Percentiles rank a stretch among this genome's conserved stretches.
These are phyloP conservation scores for Lordiphosa clarofinis DNA, from an alignment of 1,140 invertebrate species.

Conservation along the genomic window DNA sequence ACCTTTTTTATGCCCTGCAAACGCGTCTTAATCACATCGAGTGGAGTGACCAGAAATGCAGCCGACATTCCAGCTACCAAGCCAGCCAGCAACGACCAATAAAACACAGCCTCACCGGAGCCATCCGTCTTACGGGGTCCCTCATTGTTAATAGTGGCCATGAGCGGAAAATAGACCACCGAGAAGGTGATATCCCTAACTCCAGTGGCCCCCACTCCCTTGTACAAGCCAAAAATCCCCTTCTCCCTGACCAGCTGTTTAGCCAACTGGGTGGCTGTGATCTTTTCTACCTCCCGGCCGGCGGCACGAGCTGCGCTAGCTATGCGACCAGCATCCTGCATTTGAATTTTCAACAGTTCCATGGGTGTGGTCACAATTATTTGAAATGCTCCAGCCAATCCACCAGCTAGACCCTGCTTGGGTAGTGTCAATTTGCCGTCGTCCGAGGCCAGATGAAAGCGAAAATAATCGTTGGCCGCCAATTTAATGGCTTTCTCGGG, in stretches of 20 bases:
- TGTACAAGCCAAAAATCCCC: constrained; percentile 96
- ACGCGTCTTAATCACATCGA: constrained; percentile 98
- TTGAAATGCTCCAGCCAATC: constrained; percentile 96
- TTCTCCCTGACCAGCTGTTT: constrained; percentile 88
- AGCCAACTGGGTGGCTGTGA: constrained; percentile 92
- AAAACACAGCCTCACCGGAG: constrained; percentile 87
- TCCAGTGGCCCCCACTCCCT: constrained; percentile 94
- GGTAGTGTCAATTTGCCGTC: constrained; percentile 85
- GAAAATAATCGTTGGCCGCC: constrained; percentile 99
- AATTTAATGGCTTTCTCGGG: constrained; percentile 99
- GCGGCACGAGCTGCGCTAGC: constrained; percentile 84
- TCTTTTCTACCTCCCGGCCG: constrained; percentile 84
- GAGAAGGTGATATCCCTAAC: constrained; percentile 97
- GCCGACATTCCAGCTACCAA: constrained; percentile 91
- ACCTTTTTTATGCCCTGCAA: constrained; percentile 95
- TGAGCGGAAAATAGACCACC: constrained; percentile 97
- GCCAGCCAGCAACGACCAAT: constrained; percentile 93
- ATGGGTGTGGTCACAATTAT: constrained; percentile 99
- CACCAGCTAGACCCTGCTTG: constrained; percentile 95
- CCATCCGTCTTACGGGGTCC: constrained; percentile 88
- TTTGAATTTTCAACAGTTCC: constrained; percentile 99
- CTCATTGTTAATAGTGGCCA: constrained; percentile 94
- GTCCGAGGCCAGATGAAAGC: constrained; percentile 85
- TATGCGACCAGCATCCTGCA: constrained; percentile 96
- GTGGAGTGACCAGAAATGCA: constrained; percentile 94